phyloP scores from a whole-genome alignment of 2,113 vertebrate species.

The Aptenodytes patagonicus region DNA sequence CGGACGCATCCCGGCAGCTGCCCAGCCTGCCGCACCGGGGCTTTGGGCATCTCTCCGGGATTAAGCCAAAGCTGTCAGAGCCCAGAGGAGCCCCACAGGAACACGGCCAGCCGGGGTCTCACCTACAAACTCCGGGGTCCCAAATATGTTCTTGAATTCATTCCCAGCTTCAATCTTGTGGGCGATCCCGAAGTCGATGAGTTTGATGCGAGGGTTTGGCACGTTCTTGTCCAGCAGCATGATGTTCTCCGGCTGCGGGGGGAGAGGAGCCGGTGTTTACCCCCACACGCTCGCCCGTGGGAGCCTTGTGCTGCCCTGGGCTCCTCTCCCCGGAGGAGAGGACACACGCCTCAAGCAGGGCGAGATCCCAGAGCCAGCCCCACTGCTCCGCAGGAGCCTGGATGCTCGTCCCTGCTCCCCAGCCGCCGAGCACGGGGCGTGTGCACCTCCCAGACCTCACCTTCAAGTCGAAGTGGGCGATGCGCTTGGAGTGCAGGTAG shows the following conservation, averaged over 20 bases:
- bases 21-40: not conserved
- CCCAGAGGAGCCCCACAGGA: not conserved
- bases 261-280: not conserved
- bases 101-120: not conserved
- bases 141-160: constrained; percentile 98
- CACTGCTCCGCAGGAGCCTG: not conserved
- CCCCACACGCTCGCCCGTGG: rapidly evolving
- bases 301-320: not conserved
- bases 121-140: constrained; percentile 97
- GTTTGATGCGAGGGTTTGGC: constrained; percentile 92
- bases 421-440: rapidly evolving
- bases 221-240: constrained; percentile 95
- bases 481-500: constrained; percentile 93
- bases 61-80: not conserved
- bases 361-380: not conserved
- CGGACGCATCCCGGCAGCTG: not conserved
- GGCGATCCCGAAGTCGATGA: constrained; percentile 96
- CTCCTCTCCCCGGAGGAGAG: not conserved
- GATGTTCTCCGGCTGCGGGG: constrained; percentile 90
- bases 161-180: constrained; percentile 96
- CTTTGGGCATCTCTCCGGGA: not conserved
- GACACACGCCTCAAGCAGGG: rapidly evolving
- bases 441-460: constrained; percentile 60
- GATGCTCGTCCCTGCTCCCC: rapidly evolving
- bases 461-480: constrained; percentile 97